Base-by-base conservation (phyloP, 1,140 invertebrate species). In the Diachasma alloeum region DNA sequence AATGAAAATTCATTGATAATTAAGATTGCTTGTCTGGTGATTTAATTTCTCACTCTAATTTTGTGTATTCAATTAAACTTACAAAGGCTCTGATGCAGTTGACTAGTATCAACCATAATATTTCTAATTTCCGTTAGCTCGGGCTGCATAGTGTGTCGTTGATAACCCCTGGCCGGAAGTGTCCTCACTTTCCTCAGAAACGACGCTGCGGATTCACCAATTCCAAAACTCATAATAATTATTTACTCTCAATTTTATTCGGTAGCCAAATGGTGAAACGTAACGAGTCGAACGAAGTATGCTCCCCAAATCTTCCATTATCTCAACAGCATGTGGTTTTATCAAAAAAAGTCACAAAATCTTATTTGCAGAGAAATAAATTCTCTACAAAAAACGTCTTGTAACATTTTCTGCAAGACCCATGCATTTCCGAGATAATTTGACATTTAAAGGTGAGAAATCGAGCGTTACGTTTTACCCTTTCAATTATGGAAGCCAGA, bases 171-270 rank as follows among this genome's bases (percentile, higher is more conserved):
- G 78, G 77, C 85, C 22, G 84, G 80, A 78, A 84, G 71, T 48
- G 84, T 84, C 59, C 83, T 76, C 53, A 83, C 81, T 81, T 84
- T 86, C 80, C 87, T 85, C 75, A 87, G 75, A 39, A 87, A 84
- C n/a, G 85, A 85, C 26, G 85, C 87, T 88, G 83, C 76, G 66
- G 73, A 71, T 70, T 63, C 15, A 53, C 48, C 48, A 53, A 53
- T 53, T 53, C 17, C 10, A 46, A n/a, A 46, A 46, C 31, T 42
- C 39, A 42, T 42, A 37, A 5, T 37, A 42, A 42, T 13, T 31
- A 31, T 31, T 31, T 31, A 31, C 39, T 31, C 42, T 74, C 9
- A 19, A 63, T 73, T 24, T 56, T 17, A 24, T 24, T 24, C 13
- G 10, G 5, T 13, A 42, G 13, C 39, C 10, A 6, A 42, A 42